phyloP scores from a whole-genome alignment of 2,113 vertebrate species.

The Forbesichthys agassizii region DNA sequence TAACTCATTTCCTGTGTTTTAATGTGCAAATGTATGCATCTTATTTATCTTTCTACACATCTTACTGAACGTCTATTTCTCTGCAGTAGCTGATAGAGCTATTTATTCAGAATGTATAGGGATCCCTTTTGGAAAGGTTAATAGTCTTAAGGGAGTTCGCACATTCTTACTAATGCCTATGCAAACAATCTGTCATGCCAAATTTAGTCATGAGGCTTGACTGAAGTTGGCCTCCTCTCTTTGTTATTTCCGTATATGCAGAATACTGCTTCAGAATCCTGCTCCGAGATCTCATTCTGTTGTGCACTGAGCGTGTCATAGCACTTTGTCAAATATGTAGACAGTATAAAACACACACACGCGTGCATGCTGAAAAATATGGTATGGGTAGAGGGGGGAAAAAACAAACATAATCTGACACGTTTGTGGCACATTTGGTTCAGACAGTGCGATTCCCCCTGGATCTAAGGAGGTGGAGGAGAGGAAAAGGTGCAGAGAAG shows the following conservation, averaged over 20 bases:
- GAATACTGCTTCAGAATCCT: slow-evolving; percentile 53
- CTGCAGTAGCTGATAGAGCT: slow-evolving; percentile 41
- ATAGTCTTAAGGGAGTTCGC: slow-evolving; percentile 38
- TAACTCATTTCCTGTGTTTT: too few relatives aligned
- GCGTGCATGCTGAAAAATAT: slow-evolving; percentile 11
- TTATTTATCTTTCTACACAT: too few relatives aligned
- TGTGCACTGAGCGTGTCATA: slow-evolving; percentile 43
- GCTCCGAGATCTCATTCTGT: slow-evolving; percentile 38
- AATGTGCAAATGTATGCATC: too few relatives aligned
- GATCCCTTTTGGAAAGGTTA: slow-evolving; percentile 50
- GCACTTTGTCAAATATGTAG: slow-evolving; percentile 58
- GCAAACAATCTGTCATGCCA: slow-evolving; percentile 56
- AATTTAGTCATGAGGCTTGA: slow-evolving; percentile 10
- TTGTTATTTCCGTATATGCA: neutral
- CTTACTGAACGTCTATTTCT: slow-evolving; percentile 21
- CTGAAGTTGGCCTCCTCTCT: slow-evolving; percentile 27
- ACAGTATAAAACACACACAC: slow-evolving; percentile 47
- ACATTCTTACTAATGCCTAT: slow-evolving; percentile 33
- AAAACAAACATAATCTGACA: slow-evolving; percentile 70
- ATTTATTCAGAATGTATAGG: slow-evolving; percentile 47
- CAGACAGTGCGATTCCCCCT: slow-evolving; percentile 63
- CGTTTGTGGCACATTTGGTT: slow-evolving; percentile 71
- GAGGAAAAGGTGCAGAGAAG: slow-evolving; percentile 2
- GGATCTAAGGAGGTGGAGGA: slow-evolving; percentile 46
- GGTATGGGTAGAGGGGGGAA: slow-evolving; percentile 13